Conservation (phyloP, 2,113 vertebrate genomes). For the Paramisgurnus dabryanus region DNA sequence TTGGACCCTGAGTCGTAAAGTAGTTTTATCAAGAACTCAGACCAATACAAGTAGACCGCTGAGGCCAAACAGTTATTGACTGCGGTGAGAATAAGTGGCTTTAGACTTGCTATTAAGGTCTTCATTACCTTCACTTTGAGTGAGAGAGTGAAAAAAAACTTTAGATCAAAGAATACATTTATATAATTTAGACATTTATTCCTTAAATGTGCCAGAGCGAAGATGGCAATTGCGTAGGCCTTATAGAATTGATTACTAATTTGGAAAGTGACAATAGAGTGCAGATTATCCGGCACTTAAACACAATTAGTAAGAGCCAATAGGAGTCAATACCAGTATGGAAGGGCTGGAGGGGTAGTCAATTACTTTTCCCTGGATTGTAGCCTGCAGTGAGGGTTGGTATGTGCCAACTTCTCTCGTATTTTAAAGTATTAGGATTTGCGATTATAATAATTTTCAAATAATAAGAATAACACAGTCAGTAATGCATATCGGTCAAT, state of each 20-base stretch:
- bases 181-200: conserved; percentile 35
- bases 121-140: conserved; percentile 23
- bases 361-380: conserved; percentile 57
- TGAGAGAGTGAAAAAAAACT: conserved; percentile 25
- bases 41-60: no score
- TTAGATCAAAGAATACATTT: conserved; percentile 26
- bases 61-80: no score
- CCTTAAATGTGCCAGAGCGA: conserved; percentile 22
- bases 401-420: background rate
- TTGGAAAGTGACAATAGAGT: conserved; percentile 69
- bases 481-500: no score
- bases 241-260: conserved; percentile 67
- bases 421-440: no score
- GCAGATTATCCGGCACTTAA: conserved; percentile 69
- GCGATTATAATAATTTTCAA: no score
- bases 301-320: conserved; percentile 70
- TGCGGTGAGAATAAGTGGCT: no score
- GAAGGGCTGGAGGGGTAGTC: conserved; percentile 57
- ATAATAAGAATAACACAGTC: no score
- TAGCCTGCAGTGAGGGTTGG: conserved; percentile 1
- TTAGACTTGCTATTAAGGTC: background rate
- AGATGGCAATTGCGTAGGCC: conserved; percentile 64
- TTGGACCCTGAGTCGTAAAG: no score
- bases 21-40: no score
- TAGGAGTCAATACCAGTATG: conserved; percentile 65